Conservation (phyloP, 2,113 vertebrate species). For the Corvus cornix region DNA sequence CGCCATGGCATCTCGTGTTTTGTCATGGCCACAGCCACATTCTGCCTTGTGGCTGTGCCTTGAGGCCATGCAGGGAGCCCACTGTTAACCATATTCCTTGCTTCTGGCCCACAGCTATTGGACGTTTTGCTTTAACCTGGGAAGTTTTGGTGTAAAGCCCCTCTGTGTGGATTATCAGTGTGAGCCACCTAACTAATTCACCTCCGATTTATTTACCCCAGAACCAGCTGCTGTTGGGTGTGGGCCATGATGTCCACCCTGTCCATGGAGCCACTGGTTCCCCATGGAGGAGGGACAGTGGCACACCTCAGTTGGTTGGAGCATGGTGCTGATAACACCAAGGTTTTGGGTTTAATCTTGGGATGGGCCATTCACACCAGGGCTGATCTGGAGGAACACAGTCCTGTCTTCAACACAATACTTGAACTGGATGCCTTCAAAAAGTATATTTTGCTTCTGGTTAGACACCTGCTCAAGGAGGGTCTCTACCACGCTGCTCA, state of each 20-base stretch:
- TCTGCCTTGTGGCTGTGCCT: not conserved
- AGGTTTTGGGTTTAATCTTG: not conserved
- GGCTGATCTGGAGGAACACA: not conserved
- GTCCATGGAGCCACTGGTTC: not conserved
- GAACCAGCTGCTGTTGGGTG: not conserved
- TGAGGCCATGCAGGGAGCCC: not conserved
- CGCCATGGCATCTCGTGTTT: fast-evolving
- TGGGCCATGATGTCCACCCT: not conserved
- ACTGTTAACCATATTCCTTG: not conserved
- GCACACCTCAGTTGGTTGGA: not conserved
- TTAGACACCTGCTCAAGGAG: not conserved
- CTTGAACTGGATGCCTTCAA: not conserved
- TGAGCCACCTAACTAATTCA: not conserved
- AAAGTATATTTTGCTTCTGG: not conserved
- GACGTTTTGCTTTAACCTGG: not conserved
- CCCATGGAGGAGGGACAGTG: not conserved
- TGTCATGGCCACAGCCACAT: fast-evolving
- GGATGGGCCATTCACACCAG: not conserved
- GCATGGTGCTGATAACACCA: not conserved
- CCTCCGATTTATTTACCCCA: not conserved
- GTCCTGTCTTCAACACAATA: not conserved
- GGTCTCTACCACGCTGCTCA: not conserved
- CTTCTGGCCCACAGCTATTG: too few species aligned
- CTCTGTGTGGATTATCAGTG: not conserved
- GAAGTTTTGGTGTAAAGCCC: not conserved